Evolutionary conservation across 2,888 invertebrate genomes (phyloP).

Genomic region (Oscheius sp.): DNA sequence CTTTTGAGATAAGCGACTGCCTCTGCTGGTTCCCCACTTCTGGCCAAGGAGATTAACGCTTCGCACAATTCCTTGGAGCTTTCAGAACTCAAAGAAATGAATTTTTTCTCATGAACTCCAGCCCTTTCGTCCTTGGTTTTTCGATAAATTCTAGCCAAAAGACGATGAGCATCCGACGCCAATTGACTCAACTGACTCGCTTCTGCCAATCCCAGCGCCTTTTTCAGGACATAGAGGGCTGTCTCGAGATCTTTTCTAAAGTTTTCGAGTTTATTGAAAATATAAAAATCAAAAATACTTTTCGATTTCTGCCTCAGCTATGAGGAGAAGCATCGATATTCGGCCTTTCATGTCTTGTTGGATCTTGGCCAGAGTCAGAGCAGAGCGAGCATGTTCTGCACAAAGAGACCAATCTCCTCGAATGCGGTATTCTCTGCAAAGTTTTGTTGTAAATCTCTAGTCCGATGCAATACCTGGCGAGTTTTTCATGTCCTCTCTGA

Average conservation of each 20-base stretch:
- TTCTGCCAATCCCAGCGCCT: constrained; percentile 37
- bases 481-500: constrained; percentile 15
- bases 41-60: not conserved
- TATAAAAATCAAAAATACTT: constrained; percentile 6
- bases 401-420: constrained; percentile 6
- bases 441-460: not conserved
- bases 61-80: not conserved
- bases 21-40: not conserved
- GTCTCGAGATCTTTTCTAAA: constrained; percentile 34
- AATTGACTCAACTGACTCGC: not conserved
- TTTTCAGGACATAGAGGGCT: constrained; percentile 33
- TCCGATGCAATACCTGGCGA: constrained; percentile 3
- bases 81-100: not conserved
- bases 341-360: constrained; percentile 34
- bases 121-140: not conserved
- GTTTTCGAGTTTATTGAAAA: not conserved
- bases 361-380: constrained; percentile 38
- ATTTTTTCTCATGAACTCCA: not conserved
- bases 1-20: not conserved
- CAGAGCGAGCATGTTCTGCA: constrained; percentile 36
- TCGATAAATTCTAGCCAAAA: not conserved
- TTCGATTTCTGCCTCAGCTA: constrained; percentile 35
- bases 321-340: constrained; percentile 37
- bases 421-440: not conserved
- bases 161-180: not conserved